Evolutionary conservation across 2,113 vertebrate genomes (phyloP).

Genomic region (Leptobrachium leishanense): DNA sequence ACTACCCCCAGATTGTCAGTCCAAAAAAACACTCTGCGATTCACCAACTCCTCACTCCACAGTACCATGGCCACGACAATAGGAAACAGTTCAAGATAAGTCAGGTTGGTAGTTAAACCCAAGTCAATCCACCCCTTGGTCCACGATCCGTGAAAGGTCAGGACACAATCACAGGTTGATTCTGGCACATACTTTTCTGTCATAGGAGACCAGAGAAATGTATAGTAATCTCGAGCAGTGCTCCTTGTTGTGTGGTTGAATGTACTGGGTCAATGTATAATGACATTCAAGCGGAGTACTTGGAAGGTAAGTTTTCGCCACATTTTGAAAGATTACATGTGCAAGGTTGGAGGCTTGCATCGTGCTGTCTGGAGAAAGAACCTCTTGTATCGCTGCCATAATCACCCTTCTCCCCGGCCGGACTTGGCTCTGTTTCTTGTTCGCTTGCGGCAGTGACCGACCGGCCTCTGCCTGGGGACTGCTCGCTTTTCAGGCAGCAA

Average conservation of each 20-base stretch:
- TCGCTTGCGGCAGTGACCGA: too few relatives aligned
- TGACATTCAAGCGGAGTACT: slow-evolving; percentile 91
- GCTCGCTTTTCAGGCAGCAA: too few relatives aligned
- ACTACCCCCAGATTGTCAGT: too few relatives aligned
- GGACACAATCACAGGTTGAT: slow-evolving; percentile 85
- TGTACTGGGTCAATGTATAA: slow-evolving; percentile 92
- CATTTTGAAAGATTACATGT: slow-evolving; percentile 98
- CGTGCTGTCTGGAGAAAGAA: slow-evolving; percentile 66
- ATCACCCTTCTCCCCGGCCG: too few relatives aligned
- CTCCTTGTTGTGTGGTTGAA: slow-evolving; percentile 93
- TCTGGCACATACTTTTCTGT: slow-evolving; percentile 88
- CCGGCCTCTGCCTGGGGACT: too few relatives aligned
- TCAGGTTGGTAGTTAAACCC: too few relatives aligned
- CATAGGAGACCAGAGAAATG: slow-evolving; percentile 96
- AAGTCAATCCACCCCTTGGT: too few relatives aligned
- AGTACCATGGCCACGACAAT: too few relatives aligned
- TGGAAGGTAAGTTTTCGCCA: slow-evolving; percentile 94
- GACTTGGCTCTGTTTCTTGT: too few relatives aligned
- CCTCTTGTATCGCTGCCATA: slow-evolving; percentile 75
- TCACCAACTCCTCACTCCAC: too few relatives aligned
- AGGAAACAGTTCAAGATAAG: too few relatives aligned
- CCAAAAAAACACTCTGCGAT: too few relatives aligned
- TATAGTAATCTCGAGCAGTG: slow-evolving; percentile 97
- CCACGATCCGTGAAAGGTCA: slow-evolving; percentile 85
- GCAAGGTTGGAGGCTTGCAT: slow-evolving; percentile 97